Conservation (phyloP, 2,797 vertebrate genomes). For the Halcyon leucocephala region DNA sequence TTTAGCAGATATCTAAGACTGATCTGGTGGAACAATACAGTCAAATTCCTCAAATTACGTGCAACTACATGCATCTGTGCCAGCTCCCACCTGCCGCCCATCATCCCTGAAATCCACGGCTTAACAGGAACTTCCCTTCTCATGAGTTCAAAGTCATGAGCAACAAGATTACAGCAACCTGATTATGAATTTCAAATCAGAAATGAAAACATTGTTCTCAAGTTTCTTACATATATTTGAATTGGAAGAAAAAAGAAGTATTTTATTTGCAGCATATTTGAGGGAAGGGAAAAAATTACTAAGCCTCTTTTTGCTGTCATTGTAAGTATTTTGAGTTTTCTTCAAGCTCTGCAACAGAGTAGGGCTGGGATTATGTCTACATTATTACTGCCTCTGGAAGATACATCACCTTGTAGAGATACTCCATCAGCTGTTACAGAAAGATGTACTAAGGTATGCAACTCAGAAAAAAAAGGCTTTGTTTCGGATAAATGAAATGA, state of each 20-base stretch:
- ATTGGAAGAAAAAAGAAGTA: not conserved
- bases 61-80: not conserved
- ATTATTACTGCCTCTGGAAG: not conserved
- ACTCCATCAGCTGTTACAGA: not conserved
- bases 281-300: too few relatives aligned
- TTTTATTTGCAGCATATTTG: not conserved
- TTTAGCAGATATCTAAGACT: not conserved
- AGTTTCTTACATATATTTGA: not conserved
- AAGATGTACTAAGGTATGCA: not conserved
- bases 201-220: not conserved
- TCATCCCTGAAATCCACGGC: not conserved
- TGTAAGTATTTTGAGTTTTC: not conserved
- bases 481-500: not conserved
- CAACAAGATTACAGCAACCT: not conserved
- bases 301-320: not conserved
- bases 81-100: not conserved
- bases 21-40: too few relatives aligned
- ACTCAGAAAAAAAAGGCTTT: not conserved
- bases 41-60: not conserved
- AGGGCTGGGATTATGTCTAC: not conserved
- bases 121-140: not conserved
- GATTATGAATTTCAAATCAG: not conserved
- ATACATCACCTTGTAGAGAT: not conserved
- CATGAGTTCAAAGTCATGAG: not conserved
- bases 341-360: not conserved